Conservation (phyloP, 2,797 vertebrate species). For the Pipistrellus pygmaeus region DNA sequence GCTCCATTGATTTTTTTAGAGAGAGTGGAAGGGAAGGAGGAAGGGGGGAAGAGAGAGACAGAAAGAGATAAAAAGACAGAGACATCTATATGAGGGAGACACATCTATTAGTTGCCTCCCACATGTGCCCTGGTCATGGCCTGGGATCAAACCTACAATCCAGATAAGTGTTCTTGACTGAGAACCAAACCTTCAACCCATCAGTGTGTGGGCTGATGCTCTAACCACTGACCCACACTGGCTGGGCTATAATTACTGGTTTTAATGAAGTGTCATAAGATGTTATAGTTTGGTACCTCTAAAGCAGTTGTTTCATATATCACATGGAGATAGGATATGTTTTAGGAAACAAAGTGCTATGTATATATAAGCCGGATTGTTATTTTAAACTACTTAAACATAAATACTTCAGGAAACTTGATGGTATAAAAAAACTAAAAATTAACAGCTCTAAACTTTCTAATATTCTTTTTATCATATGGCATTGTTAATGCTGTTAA, state of each 20-base stretch:
- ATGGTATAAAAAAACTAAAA: slow-evolving; percentile 19
- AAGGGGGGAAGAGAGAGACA: no score
- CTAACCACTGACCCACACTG: no score
- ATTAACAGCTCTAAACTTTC: slow-evolving; percentile 17
- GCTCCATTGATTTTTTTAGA: no score
- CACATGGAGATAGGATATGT: not conserved
- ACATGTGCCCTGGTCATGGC: no score
- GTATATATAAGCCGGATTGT: not conserved
- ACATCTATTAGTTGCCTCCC: no score
- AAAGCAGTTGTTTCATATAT: not conserved
- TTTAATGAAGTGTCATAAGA: slow-evolving; percentile 29
- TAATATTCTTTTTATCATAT: not conserved
- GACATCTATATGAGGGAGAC: no score
- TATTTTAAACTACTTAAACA: not conserved
- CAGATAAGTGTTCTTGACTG: no score
- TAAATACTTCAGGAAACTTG: not conserved
- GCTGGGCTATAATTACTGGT: not conserved
- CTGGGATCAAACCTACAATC: no score
- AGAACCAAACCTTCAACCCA: no score
- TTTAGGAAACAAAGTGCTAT: slow-evolving; percentile 27
- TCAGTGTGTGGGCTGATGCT: no score
- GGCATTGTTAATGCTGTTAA: not conserved
- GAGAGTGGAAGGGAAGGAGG: no score
- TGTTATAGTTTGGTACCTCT: slow-evolving; percentile 9
- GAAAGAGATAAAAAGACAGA: no score